Evolutionary conservation across 2,888 invertebrate species (phyloP).

Genomic region (Chouioia cunea): DNA sequence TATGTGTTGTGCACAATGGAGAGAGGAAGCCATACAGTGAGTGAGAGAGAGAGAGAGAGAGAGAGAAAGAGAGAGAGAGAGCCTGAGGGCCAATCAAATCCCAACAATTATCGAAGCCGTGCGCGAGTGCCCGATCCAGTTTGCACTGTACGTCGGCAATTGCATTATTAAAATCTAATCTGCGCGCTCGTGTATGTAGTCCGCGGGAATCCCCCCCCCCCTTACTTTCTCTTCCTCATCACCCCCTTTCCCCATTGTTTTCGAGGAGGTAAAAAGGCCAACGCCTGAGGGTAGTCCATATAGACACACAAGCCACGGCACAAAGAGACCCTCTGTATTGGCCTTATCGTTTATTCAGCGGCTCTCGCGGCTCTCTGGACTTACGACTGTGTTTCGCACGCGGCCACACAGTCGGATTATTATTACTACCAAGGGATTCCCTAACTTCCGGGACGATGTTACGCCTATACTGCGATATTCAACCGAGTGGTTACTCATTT

Average conservation of each 20-base stretch:
- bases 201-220: not conserved
- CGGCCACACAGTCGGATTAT: too few relatives aligned
- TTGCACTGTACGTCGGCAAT: slow-evolving; percentile 53
- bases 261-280: slow-evolving; percentile 1
- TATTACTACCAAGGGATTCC: not conserved
- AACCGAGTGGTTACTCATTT: too few relatives aligned
- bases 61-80: slow-evolving; percentile 12
- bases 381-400: too few relatives aligned
- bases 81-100: slow-evolving; percentile 58
- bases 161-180: slow-evolving; percentile 67
- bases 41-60: slow-evolving; percentile 18
- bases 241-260: slow-evolving; percentile 26
- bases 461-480: too few relatives aligned
- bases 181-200: slow-evolving; percentile 49
- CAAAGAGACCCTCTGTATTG: slow-evolving; percentile 25
- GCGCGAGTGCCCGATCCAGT: slow-evolving; percentile 50
- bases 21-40: not conserved
- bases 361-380: too few relatives aligned
- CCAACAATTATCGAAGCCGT: slow-evolving; percentile 59
- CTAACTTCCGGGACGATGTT: not conserved
- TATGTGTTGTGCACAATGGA: not conserved
- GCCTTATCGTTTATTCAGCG: slow-evolving; percentile 42
- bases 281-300: not conserved
- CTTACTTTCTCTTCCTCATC: not conserved
- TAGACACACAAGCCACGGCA: not conserved